Base-by-base conservation (phyloP, 2,113 vertebrate species). In the Heloderma charlesbogerti region DNA sequence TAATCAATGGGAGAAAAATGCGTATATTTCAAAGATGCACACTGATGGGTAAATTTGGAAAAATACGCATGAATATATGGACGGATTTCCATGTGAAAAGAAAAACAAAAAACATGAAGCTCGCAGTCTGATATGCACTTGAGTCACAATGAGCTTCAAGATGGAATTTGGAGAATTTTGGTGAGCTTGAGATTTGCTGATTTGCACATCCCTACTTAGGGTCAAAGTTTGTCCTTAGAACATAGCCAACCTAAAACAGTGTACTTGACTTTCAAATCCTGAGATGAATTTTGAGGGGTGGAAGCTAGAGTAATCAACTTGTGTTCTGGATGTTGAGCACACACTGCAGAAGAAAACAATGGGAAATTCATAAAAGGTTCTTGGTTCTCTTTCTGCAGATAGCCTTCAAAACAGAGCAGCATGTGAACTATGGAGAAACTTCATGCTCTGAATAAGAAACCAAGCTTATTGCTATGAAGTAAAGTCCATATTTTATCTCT, bases 401-500 rank as follows among this genome's bases (percentile, higher is more conserved):
- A 22, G 1, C 60, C 60, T 85, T 85, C 89, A 29, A 29, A 92
- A 88, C 75, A 77, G 9, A 8, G 13, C 78, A 6, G 91, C 37
- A 92, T 92, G 79, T 67, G 84, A 92, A 81, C 27, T 93, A 22
- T 25, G 45, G n/a, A 88, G 60, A 80, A 92, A 2, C 1, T 74
- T 43, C 6, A 84, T 27, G 1, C 40, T 88, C 85, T 88, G 54
- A 93, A 89, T 75, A 92, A 87, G 63, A 89, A 92, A 71, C 0
- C 22, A n/a, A 71, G 40, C 79, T 0, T 34, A 83, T 78, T 80
- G 1, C 60, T 89, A 78, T 20, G 72, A 89, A 87, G 18, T 63
- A 83, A 90, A 93, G 4, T 2, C 57, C 86, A 2, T 45, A 88
- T 88, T 89, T 90, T 45, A 84, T 89, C 27, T 84, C 90, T 89